Base-by-base conservation (phyloP, 2,113 vertebrate species). In the Scalopus aquaticus region DNA sequence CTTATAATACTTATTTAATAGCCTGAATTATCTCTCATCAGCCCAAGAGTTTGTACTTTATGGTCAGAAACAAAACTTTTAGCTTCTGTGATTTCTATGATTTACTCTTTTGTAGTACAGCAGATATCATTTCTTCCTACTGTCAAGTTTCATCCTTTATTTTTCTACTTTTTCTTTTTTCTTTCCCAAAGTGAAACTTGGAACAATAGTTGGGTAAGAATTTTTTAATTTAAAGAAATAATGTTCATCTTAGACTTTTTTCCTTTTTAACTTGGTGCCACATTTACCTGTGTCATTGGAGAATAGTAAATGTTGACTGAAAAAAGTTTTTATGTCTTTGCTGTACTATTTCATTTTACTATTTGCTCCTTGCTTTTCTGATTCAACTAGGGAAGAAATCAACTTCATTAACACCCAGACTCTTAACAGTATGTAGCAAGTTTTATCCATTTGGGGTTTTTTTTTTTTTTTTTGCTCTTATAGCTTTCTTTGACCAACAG, bases 1-100 rank as follows among this genome's bases (percentile, higher is more conserved):
- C 12, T 32, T 81, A 1, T 3, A 54, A 13, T 74, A 44, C 24
- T 78, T 88, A 30, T 84, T 81, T 69, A 80, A 64, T 85, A 49
- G 3, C 60, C 90, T 95, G 69, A 83, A 76, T 80, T 95, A 13
- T 79, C 76, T 93, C 16, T 84, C 30, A 24, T 84, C n/a, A 90
- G 51, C 35, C 16, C 17, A 58, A 69, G 65, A 90, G 37, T 88
- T 94, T 96, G 77, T 79, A 86, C 16, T 82, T 74, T 56, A 95
- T n/a, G 51, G 20, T 93, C 56, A 93, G 74, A 91, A 93, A 78
- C 22, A 79, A 78, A 95, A 76, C 35, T 83, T 90, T 60, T 5
- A 65, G 42, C 26, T 46, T 90, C 39, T 77, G 28, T 54, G 82
- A 64, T 73, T 95, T 94, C 58, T 49, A 0, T 87, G 32, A 65